Evolutionary conservation across 2,888 invertebrate genomes (phyloP).

Genomic region (Aphodius granarius): DNA sequence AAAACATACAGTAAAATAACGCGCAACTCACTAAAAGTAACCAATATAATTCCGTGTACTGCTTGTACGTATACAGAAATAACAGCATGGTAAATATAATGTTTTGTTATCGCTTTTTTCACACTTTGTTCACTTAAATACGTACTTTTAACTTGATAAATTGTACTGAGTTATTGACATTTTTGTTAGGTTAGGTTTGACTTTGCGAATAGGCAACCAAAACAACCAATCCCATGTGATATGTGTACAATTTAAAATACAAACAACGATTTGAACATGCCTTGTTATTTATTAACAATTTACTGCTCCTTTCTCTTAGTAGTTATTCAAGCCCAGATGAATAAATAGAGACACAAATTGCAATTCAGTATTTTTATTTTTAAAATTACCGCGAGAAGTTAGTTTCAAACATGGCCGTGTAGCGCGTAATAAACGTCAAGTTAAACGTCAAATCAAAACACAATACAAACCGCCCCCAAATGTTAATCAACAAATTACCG

Average conservation of each 20-base stretch:
- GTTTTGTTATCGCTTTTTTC: not conserved
- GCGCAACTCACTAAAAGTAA: not conserved
- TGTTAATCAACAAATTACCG: not conserved
- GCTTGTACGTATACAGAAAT: not conserved
- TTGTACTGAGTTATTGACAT: no score
- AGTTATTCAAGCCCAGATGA: no score
- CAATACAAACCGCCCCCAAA: not conserved
- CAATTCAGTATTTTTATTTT: no score
- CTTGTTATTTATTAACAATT: no score
- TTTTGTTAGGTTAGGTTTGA: no score
- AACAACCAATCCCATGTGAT: no score
- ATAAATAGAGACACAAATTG: no score
- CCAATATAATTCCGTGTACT: not conserved
- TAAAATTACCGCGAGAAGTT: not conserved
- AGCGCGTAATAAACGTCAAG: not conserved
- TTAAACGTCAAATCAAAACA: not conserved
- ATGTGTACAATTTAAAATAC: no score
- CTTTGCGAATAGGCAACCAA: no score
- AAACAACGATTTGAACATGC: no score
- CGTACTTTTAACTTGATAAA: not conserved
- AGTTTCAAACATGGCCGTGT: not conserved
- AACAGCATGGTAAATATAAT: no score
- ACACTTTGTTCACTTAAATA: not conserved
- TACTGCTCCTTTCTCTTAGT: no score
- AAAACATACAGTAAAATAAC: not conserved